Evolutionary conservation across 2,797 vertebrate species (phyloP).

Genomic region (Glossophaga mutica): DNA sequence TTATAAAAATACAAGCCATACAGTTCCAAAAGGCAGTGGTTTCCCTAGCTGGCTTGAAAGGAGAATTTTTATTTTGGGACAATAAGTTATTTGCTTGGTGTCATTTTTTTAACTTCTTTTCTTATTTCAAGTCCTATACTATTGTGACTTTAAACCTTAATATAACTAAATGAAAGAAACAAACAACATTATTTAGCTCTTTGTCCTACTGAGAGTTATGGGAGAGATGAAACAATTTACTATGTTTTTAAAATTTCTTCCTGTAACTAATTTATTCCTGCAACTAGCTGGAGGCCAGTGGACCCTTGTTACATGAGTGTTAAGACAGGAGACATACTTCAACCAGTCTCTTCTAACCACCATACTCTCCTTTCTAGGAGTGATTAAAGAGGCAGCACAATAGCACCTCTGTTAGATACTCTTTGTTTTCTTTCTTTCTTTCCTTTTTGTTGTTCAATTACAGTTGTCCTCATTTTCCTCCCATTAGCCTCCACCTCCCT

Average conservation of each 20-base stretch:
- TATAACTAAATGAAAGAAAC: not conserved
- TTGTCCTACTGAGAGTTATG: not conserved
- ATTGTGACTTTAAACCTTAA: not conserved
- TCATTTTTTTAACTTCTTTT: not conserved
- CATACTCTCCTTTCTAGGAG: not conserved
- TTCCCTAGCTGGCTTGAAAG: not conserved
- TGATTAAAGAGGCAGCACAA: not conserved
- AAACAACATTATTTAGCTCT: not conserved
- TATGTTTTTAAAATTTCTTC: not conserved
- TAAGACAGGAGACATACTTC: not conserved
- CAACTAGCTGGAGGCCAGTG: not conserved
- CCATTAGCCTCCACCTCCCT: too few species aligned
- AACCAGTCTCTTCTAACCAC: not conserved
- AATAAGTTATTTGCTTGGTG: not conserved
- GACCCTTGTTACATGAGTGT: not conserved
- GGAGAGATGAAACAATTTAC: not conserved
- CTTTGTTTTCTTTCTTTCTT: not conserved
- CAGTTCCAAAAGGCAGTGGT: not conserved
- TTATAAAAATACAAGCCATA: not conserved
- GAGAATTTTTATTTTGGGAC: not conserved
- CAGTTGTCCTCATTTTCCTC: too few species aligned
- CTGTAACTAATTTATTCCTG: not conserved
- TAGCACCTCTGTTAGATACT: not conserved
- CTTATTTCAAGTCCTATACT: not conserved
- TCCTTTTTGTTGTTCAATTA: too few species aligned